Evolutionary conservation across 2,888 invertebrate species (phyloP), one percentile per base, ranked within the genome.

Genomic region (Tinea semifulvella): DNA sequence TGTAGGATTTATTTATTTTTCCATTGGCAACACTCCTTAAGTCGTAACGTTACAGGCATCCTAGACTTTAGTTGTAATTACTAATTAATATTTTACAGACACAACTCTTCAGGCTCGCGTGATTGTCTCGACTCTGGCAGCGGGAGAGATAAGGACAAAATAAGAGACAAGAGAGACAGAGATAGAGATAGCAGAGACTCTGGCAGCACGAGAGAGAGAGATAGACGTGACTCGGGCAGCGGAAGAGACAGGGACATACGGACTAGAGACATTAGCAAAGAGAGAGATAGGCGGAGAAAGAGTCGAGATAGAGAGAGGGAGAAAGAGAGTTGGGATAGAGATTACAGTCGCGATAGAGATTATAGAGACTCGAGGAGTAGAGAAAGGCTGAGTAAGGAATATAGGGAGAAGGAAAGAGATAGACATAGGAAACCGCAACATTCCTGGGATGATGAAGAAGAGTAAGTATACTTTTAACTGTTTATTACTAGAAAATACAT

Each of bases 381-480:
- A 64, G 63, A 72, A 54, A 56, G 86, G 74, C 53, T 82, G 75
- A 60, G 72, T 60, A 62, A 76, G 67, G 70, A 82, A 50, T 79
- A 77, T 49, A 65, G 84, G 56, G 80, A 75, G 44, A 77, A 72
- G 51, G 77, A 77, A 26, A 61, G 71, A 31, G 71, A 75, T 45
- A 65, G 84, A 48, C 86, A 87, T 56, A 74, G 87, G 60, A 82
- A 86, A 60, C 73, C 84, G 10, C 69, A 84, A 55, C 84, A 84
- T 53, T 88, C 88, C 47, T 88, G 88, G 56, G 89, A 89, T 48
- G 88, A 88, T 49, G 88, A 89, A 47, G 88, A 88, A 60, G 89
- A 89, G 88, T 89, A 56, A 82, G 87, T 68, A 36, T 31, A 11
- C 3, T 31, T 31, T 31, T 31, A 31, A 27, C n/a, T n/a, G n/a